These are phyloP conservation scores for Proisotoma minuta DNA, from an alignment of 2,888 invertebrate genomes.

Conservation along the genomic window DNA sequence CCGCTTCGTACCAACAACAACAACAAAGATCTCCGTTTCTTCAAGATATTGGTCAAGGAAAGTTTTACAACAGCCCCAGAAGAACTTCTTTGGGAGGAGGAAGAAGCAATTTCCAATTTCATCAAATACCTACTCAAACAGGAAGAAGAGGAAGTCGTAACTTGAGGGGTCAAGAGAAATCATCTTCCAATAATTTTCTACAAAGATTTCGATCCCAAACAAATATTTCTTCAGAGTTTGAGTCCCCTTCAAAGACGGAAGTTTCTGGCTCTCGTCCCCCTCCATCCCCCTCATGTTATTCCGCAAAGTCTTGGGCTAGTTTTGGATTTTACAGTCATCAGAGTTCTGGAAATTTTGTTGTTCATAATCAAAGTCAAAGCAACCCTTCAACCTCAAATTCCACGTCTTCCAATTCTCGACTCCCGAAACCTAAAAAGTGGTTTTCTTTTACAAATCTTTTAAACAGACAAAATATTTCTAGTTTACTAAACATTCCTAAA, in stretches of 20 bases:
- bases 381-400: neutral
- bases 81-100: constrained; percentile 19
- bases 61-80: neutral
- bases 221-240: constrained; percentile 22
- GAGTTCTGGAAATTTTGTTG: neutral
- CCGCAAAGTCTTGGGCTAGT: constrained; percentile 16
- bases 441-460: constrained; percentile 46
- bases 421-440: constrained; percentile 43
- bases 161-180: constrained; percentile 18
- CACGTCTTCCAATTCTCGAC: constrained; percentile 4
- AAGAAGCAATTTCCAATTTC: constrained; percentile 27
- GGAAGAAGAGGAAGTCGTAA: constrained; percentile 8
- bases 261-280: constrained; percentile 29
- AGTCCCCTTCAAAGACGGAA: neutral
- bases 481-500: constrained; percentile 40
- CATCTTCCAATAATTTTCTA: constrained; percentile 27
- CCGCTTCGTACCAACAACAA: constrained; percentile 21
- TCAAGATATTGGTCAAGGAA: neutral
- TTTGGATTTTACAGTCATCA: neutral
- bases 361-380: neutral
- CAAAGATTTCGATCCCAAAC: constrained; percentile 43
- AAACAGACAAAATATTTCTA: constrained; percentile 42
- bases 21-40: constrained; percentile 1
- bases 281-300: constrained; percentile 27
- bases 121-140: constrained; percentile 23